These are phyloP conservation scores for Otolemur crassicaudatus DNA, from an alignment of 2,797 vertebrate species.

Conservation along the genomic window DNA sequence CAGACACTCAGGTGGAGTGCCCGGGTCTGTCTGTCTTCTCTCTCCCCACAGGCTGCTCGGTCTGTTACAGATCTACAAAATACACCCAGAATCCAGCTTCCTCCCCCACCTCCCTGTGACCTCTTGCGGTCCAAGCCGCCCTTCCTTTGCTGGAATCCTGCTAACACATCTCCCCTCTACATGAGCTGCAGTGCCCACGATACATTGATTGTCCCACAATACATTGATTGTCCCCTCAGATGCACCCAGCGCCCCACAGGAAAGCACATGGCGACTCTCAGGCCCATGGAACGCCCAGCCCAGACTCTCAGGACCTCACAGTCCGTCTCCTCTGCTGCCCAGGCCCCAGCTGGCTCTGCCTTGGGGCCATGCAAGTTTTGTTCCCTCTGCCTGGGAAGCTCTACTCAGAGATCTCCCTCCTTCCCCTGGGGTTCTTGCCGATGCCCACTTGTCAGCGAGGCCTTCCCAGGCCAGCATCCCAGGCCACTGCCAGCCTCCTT, in stretches of 20 bases:
- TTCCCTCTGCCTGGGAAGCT: not conserved
- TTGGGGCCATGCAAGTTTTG: accelerated
- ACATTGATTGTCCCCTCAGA: accelerated
- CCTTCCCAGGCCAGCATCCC: not conserved
- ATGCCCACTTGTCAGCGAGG: accelerated
- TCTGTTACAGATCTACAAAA: not conserved
- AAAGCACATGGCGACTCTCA: accelerated
- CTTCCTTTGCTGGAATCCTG: no score
- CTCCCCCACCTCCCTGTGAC: not conserved
- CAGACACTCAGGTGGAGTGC: not conserved
- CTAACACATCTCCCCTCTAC: not conserved
- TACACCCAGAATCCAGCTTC: not conserved
- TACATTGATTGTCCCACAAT: no score
- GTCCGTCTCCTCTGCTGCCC: not conserved
- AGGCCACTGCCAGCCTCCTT: accelerated
- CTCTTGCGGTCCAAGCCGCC: not conserved
- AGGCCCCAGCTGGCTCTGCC: not conserved
- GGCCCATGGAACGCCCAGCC: no score
- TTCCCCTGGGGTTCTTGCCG: not conserved
- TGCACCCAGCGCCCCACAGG: not conserved
- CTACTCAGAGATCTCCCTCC: not conserved
- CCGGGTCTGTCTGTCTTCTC: not conserved
- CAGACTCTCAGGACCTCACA: not conserved
- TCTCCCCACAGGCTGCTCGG: not conserved
- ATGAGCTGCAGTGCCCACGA: not conserved